These are phyloP conservation scores for Oryzias curvinotus DNA, from an alignment of 2,113 vertebrate genomes.

Conservation along the genomic window DNA sequence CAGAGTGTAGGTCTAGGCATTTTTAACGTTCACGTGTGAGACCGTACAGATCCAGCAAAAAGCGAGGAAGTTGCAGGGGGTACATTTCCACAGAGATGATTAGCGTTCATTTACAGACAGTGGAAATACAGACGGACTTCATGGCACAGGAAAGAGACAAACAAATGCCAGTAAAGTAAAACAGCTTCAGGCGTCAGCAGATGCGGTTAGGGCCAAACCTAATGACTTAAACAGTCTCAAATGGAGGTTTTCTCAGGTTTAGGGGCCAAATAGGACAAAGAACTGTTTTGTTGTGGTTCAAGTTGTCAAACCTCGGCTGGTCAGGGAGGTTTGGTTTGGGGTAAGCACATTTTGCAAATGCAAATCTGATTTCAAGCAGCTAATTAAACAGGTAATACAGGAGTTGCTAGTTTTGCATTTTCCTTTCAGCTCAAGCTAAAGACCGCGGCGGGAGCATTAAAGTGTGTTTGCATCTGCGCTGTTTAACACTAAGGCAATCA, in stretches of 20 bases:
- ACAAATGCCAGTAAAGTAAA: constrained; percentile 44
- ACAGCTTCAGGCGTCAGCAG: constrained; percentile 39
- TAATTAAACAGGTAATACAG: constrained; percentile 46
- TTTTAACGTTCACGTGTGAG: constrained; percentile 25
- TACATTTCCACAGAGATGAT: constrained; percentile 66
- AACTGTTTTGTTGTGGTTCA: constrained; percentile 54
- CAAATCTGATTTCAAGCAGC: constrained; percentile 34
- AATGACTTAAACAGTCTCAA: constrained; percentile 19
- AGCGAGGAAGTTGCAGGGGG: constrained; percentile 57
- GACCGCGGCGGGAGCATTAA: constrained; percentile 27
- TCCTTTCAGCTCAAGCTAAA: constrained; percentile 50
- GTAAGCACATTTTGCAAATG: constrained; percentile 20
- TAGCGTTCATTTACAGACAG: constrained; percentile 65
- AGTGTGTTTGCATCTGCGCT: constrained; percentile 32
- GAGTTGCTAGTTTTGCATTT: background rate
- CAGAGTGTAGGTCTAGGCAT: constrained; percentile 35
- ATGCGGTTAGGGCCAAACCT: constrained; percentile 13
- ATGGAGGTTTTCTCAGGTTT: constrained; percentile 7
- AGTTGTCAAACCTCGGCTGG: constrained; percentile 27
- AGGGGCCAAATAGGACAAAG: constrained; percentile 43
- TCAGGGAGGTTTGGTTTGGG: constrained; percentile 30
- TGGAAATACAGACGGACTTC: constrained; percentile 54
- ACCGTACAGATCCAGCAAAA: constrained; percentile 40
- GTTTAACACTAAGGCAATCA: constrained; percentile 75
- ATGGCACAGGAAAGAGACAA: constrained; percentile 62